phyloP scores from a whole-genome alignment of 1,140 invertebrate genomes.

The Pomacea maculata region DNA sequence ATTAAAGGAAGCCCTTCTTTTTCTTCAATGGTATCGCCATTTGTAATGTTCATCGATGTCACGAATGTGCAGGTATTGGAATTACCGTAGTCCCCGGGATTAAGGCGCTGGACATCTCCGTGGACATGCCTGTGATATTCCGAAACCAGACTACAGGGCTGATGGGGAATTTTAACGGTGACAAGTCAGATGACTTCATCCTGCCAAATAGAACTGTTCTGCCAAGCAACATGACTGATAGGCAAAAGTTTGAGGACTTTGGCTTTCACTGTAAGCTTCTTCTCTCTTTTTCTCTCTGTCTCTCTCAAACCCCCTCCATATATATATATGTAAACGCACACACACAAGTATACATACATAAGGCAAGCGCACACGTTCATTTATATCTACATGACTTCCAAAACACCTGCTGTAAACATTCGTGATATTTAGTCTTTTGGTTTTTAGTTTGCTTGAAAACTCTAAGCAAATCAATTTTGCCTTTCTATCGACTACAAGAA shows the following conservation, averaged over 20 bases:
- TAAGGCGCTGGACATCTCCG: constrained; percentile 27
- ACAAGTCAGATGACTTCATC: constrained; percentile 38
- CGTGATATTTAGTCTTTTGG: no score
- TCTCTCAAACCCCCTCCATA: background rate
- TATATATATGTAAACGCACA: no score
- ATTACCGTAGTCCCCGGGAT: constrained; percentile 24
- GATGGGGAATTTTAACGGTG: constrained; percentile 42
- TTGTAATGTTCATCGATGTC: constrained; percentile 7
- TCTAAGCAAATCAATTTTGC: no score
- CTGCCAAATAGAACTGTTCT: constrained; percentile 36
- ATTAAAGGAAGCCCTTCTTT: no score
- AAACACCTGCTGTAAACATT: no score
- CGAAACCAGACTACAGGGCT: constrained; percentile 37
- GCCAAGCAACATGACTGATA: constrained; percentile 23
- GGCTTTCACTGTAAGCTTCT: constrained; percentile 31
- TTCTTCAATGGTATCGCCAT: background rate
- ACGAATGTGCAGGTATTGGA: constrained; percentile 23
- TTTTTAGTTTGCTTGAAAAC: no score
- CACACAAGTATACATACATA: no score
- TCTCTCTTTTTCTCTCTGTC: background rate
- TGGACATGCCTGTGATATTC: constrained; percentile 22
- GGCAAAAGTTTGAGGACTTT: constrained; percentile 36
- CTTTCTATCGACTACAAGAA: no score
- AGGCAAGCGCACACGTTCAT: no score
- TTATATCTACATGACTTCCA: no score